These are phyloP conservation scores for Lucilia cuprina DNA, from an alignment of 1,140 invertebrate species.

Conservation along the genomic window DNA sequence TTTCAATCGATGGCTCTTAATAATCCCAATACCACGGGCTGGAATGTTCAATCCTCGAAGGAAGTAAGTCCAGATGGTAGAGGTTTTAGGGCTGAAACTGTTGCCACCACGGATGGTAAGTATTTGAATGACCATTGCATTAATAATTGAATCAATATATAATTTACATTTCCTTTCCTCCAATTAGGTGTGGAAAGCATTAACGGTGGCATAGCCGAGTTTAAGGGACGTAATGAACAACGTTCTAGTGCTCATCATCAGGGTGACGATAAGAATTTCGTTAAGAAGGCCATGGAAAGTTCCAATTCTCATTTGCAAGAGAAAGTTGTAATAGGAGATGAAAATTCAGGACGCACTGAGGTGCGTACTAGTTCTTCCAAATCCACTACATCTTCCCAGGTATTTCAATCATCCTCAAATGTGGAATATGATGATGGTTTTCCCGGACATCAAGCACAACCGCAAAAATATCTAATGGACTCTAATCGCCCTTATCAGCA, in stretches of 20 bases:
- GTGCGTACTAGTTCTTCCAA: slow-evolving; percentile 56
- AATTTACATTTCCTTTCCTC: not conserved
- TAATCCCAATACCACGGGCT: slow-evolving; percentile 61
- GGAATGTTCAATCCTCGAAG: slow-evolving; percentile 63
- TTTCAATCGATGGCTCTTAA: slow-evolving; percentile 56
- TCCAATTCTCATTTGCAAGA: slow-evolving; percentile 69
- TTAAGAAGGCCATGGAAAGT: slow-evolving; percentile 66
- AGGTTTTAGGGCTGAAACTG: slow-evolving; percentile 54
- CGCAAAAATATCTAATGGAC: slow-evolving; percentile 47
- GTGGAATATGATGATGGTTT: slow-evolving; percentile 47
- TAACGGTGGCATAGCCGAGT: slow-evolving; percentile 68
- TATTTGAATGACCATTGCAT: slow-evolving; percentile 28
- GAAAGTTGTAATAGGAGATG: slow-evolving; percentile 66
- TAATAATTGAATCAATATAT: not conserved
- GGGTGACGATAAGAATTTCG: slow-evolving; percentile 70
- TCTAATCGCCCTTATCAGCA: slow-evolving; percentile 33
- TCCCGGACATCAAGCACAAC: slow-evolving; percentile 25
- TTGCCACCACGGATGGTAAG: slow-evolving; percentile 61
- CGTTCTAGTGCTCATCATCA: slow-evolving; percentile 67
- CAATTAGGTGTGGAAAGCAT: slow-evolving; percentile 66
- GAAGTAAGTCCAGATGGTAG: slow-evolving; percentile 64
- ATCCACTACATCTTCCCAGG: slow-evolving; percentile 51
- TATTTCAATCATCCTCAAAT: slow-evolving; percentile 53
- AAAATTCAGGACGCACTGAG: slow-evolving; percentile 62
- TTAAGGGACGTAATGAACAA: slow-evolving; percentile 68